Conservation (phyloP, 2,797 vertebrate species). For the Coccyzus lansbergi region DNA sequence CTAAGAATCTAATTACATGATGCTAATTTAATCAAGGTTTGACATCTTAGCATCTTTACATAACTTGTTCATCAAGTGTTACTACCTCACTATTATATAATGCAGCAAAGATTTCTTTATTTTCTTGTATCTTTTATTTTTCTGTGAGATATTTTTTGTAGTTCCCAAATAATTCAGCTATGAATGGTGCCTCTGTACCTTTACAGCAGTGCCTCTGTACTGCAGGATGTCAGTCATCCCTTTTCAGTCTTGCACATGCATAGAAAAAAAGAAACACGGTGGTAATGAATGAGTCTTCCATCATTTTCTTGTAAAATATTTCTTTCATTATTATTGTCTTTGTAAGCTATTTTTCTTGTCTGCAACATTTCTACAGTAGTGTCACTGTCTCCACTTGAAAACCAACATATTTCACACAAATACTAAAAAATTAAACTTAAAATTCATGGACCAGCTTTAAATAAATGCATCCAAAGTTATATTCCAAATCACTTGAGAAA, state of each 20-base stretch:
- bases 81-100: background rate
- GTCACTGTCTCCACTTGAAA: background rate
- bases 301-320: background rate
- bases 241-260: background rate
- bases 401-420: background rate
- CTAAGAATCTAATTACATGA: background rate
- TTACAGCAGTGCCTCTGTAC: background rate
- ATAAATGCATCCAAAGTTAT: background rate
- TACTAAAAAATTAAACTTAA: background rate
- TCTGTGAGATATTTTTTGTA: background rate
- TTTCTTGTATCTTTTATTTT: background rate
- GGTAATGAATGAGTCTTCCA: background rate
- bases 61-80: background rate
- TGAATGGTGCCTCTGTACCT: background rate
- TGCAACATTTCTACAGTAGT: background rate
- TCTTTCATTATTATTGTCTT: background rate
- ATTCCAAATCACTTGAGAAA: background rate
- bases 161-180: background rate
- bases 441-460: background rate
- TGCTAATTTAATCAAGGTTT: background rate
- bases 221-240: background rate
- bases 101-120: background rate
- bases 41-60: background rate
- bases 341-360: background rate
- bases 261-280: background rate